Conservation (phyloP, 2,888 invertebrate species). For the Scotopteryx bipunctaria region DNA sequence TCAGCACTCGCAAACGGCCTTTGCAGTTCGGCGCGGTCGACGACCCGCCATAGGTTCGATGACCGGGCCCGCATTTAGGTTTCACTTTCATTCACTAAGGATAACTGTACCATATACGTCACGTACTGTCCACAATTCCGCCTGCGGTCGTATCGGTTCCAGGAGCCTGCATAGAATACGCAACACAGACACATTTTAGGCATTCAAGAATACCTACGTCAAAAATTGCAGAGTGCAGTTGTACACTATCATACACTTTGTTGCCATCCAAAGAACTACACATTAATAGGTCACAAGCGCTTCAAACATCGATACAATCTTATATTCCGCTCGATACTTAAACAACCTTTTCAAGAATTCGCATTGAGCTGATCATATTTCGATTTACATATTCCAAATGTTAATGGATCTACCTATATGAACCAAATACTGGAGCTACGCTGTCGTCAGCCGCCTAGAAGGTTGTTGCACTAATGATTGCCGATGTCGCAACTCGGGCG, state of each 20-base stretch:
- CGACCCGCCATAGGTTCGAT: conserved; percentile 73
- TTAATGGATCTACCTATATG: conserved; percentile 50
- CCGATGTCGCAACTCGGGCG: conserved; percentile 69
- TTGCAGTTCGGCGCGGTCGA: conserved; percentile 81
- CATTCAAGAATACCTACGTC: conserved; percentile 30
- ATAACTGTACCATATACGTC: conserved; percentile 81
- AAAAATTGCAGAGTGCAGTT: conserved; percentile 24
- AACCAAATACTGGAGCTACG: conserved; percentile 52
- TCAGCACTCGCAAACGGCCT: conserved; percentile 82
- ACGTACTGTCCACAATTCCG: conserved; percentile 63
- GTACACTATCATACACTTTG: conserved; percentile 9
- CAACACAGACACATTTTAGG: conserved; percentile 48
- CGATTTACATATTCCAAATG: conserved; percentile 59
- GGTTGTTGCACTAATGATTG: conserved; percentile 75
- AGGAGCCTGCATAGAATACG: conserved; percentile 59
- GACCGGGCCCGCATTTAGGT: conserved; percentile 79
- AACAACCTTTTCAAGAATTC: conserved; percentile 25
- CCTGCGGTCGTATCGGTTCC: conserved; percentile 52
- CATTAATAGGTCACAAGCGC: conserved; percentile 1
- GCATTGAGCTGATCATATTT: conserved; percentile 36
- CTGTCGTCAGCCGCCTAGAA: conserved; percentile 62
- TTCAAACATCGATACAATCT: conserved; percentile 2
- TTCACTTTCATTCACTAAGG: conserved; percentile 83
- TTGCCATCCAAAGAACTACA: conserved; percentile 10
- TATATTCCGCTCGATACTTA: conserved; percentile 11